phyloP scores from a whole-genome alignment of 1,140 invertebrate genomes.

The Bombus fervidus region DNA sequence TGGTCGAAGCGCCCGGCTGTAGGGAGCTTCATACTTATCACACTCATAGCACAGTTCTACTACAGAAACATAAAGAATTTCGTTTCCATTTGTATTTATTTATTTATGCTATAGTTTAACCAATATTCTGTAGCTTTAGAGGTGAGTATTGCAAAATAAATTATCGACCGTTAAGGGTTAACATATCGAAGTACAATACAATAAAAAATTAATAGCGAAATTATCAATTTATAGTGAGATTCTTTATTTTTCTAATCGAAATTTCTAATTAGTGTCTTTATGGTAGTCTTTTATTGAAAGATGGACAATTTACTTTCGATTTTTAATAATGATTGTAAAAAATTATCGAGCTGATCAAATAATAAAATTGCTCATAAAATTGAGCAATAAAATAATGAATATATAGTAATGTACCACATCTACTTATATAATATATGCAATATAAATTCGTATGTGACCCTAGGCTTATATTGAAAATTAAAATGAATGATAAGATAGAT shows the following conservation, averaged over 20 bases:
- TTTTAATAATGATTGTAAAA: not conserved
- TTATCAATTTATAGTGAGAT: constrained; percentile 28
- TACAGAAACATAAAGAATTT: no score
- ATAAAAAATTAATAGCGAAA: not conserved
- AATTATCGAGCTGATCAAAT: constrained; percentile 4
- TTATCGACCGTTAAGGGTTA: not conserved
- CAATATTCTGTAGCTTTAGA: no score
- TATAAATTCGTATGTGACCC: not conserved
- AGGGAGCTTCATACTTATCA: no score
- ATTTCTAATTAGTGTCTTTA: not conserved
- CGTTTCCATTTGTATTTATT: no score
- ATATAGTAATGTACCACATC: not conserved
- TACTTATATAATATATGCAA: not conserved
- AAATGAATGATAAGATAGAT: not conserved
- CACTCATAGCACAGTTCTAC: no score
- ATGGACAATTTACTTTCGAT: not conserved
- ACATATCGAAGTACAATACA: not conserved
- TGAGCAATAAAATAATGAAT: constrained; percentile 15
- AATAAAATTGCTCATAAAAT: constrained; percentile 22
- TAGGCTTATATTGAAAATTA: not conserved
- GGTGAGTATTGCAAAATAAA: no score
- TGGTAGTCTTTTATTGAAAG: not conserved
- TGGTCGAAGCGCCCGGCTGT: no score
- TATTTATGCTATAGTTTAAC: no score
- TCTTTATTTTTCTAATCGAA: constrained; percentile 9